phyloP scores from a whole-genome alignment of 2,797 vertebrate genomes.

The Chromobotia macracanthus region DNA sequence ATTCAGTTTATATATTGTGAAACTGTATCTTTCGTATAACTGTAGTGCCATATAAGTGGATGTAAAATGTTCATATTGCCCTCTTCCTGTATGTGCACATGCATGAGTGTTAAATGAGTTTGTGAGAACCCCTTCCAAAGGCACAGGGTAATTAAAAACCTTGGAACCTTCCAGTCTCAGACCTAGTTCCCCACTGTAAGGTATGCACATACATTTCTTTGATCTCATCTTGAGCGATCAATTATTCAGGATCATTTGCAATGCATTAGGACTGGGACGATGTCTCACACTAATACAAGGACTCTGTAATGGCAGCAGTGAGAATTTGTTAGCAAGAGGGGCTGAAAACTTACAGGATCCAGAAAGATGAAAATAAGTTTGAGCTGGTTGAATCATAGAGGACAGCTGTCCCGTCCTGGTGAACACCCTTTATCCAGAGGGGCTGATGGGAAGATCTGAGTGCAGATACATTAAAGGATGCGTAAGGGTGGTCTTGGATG shows the following conservation, averaged over 20 bases:
- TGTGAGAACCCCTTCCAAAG: not conserved
- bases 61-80: constrained; percentile 25
- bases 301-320: constrained; percentile 26
- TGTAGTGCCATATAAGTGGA: not conserved
- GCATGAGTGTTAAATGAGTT: constrained; percentile 5
- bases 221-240: constrained; percentile 69
- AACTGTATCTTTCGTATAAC: not conserved
- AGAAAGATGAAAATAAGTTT: not conserved
- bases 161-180: constrained; percentile 26
- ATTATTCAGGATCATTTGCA: constrained; percentile 70
- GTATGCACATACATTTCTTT: constrained; percentile 70
- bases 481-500: constrained; percentile 34
- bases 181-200: constrained; percentile 54
- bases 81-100: not conserved
- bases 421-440: constrained; percentile 12
- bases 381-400: not conserved
- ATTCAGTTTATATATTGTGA: not conserved
- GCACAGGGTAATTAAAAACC: constrained; percentile 31
- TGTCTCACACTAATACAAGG: constrained; percentile 27
- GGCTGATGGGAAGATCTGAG: constrained; percentile 27
- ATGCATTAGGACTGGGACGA: constrained; percentile 53
- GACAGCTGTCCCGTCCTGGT: not conserved
- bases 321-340: not conserved
- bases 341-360: not conserved
- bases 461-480: constrained; percentile 21